These are phyloP conservation scores for Willowsia nigromaculata DNA, from an alignment of 2,888 invertebrate species.

Conservation along the genomic window DNA sequence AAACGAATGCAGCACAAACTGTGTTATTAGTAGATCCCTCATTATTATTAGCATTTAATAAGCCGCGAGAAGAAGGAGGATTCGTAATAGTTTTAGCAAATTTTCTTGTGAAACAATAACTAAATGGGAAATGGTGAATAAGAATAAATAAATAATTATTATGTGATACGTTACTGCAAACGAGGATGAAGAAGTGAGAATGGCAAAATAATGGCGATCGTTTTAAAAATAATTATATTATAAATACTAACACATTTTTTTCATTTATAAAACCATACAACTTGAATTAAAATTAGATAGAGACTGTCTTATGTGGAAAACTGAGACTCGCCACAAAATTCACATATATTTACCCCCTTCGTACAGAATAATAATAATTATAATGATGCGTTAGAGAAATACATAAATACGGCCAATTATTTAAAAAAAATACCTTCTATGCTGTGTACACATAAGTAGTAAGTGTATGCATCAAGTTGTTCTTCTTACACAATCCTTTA, in stretches of 20 bases:
- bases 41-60: slow-evolving; percentile 62
- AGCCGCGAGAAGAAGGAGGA: slow-evolving; percentile 36
- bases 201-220: slow-evolving; percentile 19
- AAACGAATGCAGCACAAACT: slow-evolving; percentile 51
- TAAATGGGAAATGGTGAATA: background rate
- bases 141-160: slow-evolving; percentile 37
- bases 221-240: slow-evolving; percentile 44
- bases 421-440: background rate
- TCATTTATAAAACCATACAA: background rate
- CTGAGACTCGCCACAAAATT: slow-evolving; percentile 17
- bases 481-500: slow-evolving; percentile 67
- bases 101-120: slow-evolving; percentile 57
- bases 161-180: slow-evolving; percentile 21
- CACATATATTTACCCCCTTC: slow-evolving; percentile 20
- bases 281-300: background rate
- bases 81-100: slow-evolving; percentile 15
- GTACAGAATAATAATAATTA: background rate
- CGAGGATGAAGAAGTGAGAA: slow-evolving; percentile 54
- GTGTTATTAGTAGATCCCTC: slow-evolving; percentile 47
- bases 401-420: slow-evolving; percentile 68
- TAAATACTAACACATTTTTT: slow-evolving; percentile 17
- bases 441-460: background rate
- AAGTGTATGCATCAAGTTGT: background rate
- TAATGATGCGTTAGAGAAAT: slow-evolving; percentile 41
- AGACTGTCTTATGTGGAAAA: background rate